Base-by-base conservation (phyloP, 1,140 invertebrate species). In the Agrilus planipennis region DNA sequence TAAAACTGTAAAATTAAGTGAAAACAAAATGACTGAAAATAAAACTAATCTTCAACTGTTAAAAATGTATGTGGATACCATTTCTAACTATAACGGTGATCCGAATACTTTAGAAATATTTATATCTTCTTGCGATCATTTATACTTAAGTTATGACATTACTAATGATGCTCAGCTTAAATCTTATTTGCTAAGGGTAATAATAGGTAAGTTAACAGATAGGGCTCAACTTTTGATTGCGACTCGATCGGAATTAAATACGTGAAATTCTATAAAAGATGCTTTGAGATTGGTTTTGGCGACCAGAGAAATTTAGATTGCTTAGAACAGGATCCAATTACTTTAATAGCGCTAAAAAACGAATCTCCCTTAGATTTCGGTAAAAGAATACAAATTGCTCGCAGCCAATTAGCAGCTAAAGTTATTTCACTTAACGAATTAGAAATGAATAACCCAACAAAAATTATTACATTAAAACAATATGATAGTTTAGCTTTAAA, bases 231-330 rank as follows among this genome's bases (percentile, higher is more conserved):
- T 34, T 18, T 37, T 52, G 42, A 49, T 52, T 34, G 34, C 25
- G 39, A 31, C 35, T 9, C 18, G 47, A 47, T 23, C 25, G 16
- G 51, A 50, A 42, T 42, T 52, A 44, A 46, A 42, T 28, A 37
- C 14, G 12, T 52, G 51, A 46, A 14, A n/a, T 10, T 4, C 16
- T 11, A 44, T 50, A 18, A 50, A 50, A 43, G 14, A 40, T n/a
- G 35, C 25, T 1, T 18, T 52, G 22, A 36, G 27, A 22, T 17
- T 44, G 50, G 27, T 34, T 47, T 50, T 31, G 18, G 42, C 11
- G 42, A 50, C 41, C 50, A 52, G 42, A 31, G 47, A 34, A 45
- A 44, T 15, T 18, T 45, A 25, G 45, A 50, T 41, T 52, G 50
- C 38, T 27, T 52, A 29, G 35, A 45, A 22, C 42, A 50, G 39